These are phyloP conservation scores for Leptopilina syphax DNA, from an alignment of 2,888 invertebrate genomes.

Conservation along the genomic window DNA sequence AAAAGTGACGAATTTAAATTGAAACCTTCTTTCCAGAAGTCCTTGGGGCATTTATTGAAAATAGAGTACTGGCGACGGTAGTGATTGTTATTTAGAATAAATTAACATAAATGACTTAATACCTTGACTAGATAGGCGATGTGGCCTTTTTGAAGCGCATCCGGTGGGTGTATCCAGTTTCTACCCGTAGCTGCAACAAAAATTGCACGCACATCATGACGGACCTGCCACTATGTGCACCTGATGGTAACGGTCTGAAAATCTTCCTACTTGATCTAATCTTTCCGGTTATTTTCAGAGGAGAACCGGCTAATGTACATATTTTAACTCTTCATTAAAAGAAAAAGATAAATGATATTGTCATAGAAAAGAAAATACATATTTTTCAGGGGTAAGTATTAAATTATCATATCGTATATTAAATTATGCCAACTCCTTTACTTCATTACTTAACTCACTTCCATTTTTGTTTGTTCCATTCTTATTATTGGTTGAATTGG, in stretches of 20 bases:
- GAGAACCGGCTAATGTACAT: no score
- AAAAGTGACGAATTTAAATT: no score
- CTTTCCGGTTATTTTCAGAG: background rate
- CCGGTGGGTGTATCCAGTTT: conserved; percentile 96
- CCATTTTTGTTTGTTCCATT: conserved; percentile 75
- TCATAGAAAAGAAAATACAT: no score
- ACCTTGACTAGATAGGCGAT: conserved; percentile 99
- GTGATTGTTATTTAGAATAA: conserved; percentile 15
- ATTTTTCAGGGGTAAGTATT: no score
- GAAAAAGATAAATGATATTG: no score
- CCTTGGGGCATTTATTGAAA: background rate
- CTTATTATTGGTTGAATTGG: conserved; percentile 78
- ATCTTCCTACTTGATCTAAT: conserved; percentile 26
- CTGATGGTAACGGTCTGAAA: conserved; percentile 16
- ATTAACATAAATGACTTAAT: conserved; percentile 56
- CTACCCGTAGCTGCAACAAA: conserved; percentile 77
- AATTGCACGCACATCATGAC: conserved; percentile 48
- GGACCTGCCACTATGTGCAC: conserved; percentile 16
- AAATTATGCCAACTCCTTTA: no score
- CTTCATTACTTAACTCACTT: conserved; percentile 56
- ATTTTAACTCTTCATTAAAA: background rate
- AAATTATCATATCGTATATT: no score
- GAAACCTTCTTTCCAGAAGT: no score
- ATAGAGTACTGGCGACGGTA: background rate
- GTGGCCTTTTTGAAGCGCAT: conserved; percentile 94